Evolutionary conservation across 2,888 invertebrate genomes (phyloP).

Genomic region (Calameuta idolon): DNA sequence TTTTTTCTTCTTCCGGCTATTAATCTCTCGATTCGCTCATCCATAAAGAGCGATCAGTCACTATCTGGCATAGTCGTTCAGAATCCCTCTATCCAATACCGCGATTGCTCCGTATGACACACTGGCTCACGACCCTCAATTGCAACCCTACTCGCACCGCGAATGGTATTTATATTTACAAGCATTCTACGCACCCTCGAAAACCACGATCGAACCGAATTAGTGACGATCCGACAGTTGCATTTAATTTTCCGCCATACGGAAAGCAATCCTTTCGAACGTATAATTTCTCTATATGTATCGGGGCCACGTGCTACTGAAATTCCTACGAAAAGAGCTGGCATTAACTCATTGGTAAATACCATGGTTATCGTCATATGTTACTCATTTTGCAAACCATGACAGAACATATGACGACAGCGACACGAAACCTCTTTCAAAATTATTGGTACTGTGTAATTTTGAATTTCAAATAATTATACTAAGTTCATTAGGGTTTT

Average conservation of each 20-base stretch:
- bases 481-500: background rate
- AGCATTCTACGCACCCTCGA: conserved; percentile 42
- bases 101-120: conserved; percentile 40
- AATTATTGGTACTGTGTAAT: background rate
- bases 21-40: conserved; percentile 16
- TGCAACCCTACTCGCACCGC: conserved; percentile 25
- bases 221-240: conserved; percentile 44
- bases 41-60: conserved; percentile 51
- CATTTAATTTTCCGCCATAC: conserved; percentile 44
- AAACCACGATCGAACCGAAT: conserved; percentile 37
- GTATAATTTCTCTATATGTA: conserved; percentile 19
- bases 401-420: background rate
- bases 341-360: conserved; percentile 17
- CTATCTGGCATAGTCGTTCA: conserved; percentile 39
- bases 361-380: conserved; percentile 51
- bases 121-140: conserved; percentile 37
- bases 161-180: conserved; percentile 44
- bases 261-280: conserved; percentile 39
- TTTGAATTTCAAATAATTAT: background rate
- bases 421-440: background rate
- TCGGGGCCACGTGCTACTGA: conserved; percentile 26
- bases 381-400: conserved; percentile 13
- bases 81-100: conserved; percentile 29
- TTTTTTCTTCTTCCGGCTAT: conserved; percentile 5
- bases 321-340: conserved; percentile 45